Base-by-base conservation (phyloP, 2,888 invertebrate species). In the Eremobia ochroleuca region DNA sequence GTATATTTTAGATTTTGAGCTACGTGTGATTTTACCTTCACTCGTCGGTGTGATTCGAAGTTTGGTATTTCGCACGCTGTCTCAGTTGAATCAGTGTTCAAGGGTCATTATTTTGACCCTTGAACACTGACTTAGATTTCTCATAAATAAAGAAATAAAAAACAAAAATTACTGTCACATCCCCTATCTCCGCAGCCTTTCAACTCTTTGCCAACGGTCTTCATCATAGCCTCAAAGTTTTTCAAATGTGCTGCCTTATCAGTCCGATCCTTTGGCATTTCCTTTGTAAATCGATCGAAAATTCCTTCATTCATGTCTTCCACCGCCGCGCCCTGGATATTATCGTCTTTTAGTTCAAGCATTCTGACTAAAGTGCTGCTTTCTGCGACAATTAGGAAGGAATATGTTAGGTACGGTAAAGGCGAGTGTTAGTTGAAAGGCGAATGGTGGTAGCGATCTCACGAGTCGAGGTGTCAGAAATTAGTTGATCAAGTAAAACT, bases 171-270 rank as follows among this genome's bases (percentile, higher is more conserved):
- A 95, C 96, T 91, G 65, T 85, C 80, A 73, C 96, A 96, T 3
- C 94, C 94, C 46, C 86, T 83, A 11, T 89, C 85, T 0, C 94
- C 94, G 80, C 96, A 96, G 0, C 94, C 94, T 9, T 91, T 90
- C 28, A 95, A 77, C 46, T 90, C 87, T 3, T 87, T 88, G 2
- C 91, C 88, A 0, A 95, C 86, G 0, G 90, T 91, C 28, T 90
- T 85, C 88, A 94, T 88, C 94, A 96, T 92, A 4, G 85, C 85
- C 4, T 93, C 91, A 76, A 90, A 95, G 88, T 94, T 93, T 37
- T 82, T 87, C 76, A 90, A 88, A 71, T 96, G 95, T 0, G 87
- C 93, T 2, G 81, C 62, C 28, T 87, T 88, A 73, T 95, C 93
- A 3, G 80, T 76, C 0, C 92, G 79, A 0, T 92, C 92, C 0